These are phyloP conservation scores for Deilephila porcellus DNA, from an alignment of 2,888 invertebrate species.

Conservation along the genomic window DNA sequence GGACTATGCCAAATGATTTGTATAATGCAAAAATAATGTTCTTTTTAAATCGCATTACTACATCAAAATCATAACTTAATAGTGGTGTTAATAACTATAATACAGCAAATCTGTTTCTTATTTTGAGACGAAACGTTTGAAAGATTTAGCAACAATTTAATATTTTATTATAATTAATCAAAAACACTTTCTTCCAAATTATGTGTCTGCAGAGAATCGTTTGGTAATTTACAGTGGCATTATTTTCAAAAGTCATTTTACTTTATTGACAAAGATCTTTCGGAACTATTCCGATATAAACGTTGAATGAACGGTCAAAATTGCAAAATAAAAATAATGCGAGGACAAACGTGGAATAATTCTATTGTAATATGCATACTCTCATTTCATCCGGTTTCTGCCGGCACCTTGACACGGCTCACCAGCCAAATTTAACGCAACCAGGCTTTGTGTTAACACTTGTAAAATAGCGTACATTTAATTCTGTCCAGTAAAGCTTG, in stretches of 20 bases:
- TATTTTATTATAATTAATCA: too few species aligned
- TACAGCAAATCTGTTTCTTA: too few species aligned
- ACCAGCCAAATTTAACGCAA: constrained; percentile 14
- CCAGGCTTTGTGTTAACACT: not conserved
- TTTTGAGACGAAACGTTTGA: too few species aligned
- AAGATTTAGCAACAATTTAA: too few species aligned
- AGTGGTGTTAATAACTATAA: too few species aligned
- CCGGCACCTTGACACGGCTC: constrained; percentile 44
- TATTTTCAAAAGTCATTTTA: too few species aligned
- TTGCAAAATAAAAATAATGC: constrained; percentile 26
- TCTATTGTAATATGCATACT: constrained; percentile 43
- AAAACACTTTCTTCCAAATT: too few species aligned
- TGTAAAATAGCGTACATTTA: not conserved
- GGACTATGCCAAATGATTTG: not conserved
- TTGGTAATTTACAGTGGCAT: too few species aligned
- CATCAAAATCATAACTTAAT: too few species aligned
- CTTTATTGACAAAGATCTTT: too few species aligned
- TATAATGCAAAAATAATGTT: not conserved
- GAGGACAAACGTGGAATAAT: constrained; percentile 36
- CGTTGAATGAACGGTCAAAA: not conserved
- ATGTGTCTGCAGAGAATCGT: too few species aligned
- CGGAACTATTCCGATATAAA: not conserved
- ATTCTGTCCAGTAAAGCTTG: not conserved
- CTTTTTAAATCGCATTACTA: too few species aligned
- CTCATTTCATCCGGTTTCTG: constrained; percentile 37